A percentile compares a stretch with the other conserved stretches of the same genome.
Evolutionary conservation across 2,113 vertebrate genomes (phyloP).

Genomic region (Macheiramphus alcinus): DNA sequence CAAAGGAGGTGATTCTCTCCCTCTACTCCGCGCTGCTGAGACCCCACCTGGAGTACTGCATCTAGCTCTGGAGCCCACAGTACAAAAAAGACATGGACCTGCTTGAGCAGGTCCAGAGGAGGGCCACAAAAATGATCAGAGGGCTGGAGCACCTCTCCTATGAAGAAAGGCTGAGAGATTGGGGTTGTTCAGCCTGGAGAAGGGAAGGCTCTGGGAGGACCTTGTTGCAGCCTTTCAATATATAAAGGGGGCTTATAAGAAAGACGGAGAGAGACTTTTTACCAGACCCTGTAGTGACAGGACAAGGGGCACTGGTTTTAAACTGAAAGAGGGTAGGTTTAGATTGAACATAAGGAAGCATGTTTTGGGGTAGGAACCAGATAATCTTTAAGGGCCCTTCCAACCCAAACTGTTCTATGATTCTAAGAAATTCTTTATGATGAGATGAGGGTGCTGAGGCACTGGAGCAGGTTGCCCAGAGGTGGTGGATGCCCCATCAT

Average conservation of each 20-base stretch:
- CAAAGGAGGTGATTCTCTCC: background rate
- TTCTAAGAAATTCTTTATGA: background rate
- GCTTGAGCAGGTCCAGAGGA: background rate
- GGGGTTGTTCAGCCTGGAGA: background rate
- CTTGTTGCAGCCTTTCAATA: background rate
- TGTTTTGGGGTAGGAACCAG: background rate
- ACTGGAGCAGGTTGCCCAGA: background rate
- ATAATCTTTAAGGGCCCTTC: background rate
- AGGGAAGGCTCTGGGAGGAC: background rate
- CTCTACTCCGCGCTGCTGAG: accelerated
- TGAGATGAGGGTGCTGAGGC: background rate
- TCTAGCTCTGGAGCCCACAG: background rate
- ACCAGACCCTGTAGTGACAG: background rate
- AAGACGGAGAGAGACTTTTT: background rate
- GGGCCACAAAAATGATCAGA: background rate
- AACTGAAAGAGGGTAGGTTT: background rate
- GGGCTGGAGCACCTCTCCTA: background rate
- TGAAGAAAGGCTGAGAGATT: background rate
- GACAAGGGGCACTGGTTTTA: background rate
- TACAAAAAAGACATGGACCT: background rate
- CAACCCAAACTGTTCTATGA: background rate
- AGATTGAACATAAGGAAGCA: background rate
- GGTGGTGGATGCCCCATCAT: background rate
- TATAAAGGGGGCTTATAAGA: background rate
- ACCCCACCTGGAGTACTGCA: background rate